A percentile compares a stretch with the other conserved stretches of the same genome.
Evolutionary conservation across 1,140 invertebrate species (phyloP).

Genomic region (Dryas iulia): DNA sequence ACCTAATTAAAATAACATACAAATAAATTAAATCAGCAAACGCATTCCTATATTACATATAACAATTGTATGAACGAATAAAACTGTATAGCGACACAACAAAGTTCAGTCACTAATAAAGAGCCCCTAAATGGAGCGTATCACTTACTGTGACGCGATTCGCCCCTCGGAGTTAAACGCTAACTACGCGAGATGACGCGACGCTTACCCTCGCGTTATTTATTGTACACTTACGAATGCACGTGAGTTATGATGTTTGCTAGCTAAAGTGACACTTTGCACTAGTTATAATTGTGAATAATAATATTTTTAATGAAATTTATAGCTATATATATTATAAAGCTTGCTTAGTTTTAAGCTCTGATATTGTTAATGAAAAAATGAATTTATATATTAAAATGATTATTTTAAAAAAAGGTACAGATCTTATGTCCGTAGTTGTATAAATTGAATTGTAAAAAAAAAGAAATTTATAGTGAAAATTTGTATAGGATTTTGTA

Average conservation of each 20-base stretch:
- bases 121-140: slow-evolving; percentile 49
- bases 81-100: not conserved
- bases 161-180: slow-evolving; percentile 46
- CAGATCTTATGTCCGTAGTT: no score
- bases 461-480: no score
- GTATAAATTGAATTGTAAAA: no score
- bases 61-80: not conserved
- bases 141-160: slow-evolving; percentile 70
- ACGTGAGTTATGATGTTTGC: slow-evolving; percentile 1
- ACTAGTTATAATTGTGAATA: not conserved
- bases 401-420: no score
- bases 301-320: not conserved
- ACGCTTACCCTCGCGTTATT: slow-evolving; percentile 20
- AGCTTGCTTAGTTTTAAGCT: no score
- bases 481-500: no score
- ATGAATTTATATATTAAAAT: no score
- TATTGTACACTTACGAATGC: slow-evolving; percentile 6
- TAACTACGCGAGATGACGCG: slow-evolving; percentile 44
- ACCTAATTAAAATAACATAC: no score
- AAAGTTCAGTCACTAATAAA: not conserved
- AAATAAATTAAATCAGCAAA: not conserved
- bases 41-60: not conserved
- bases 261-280: not conserved
- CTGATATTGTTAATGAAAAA: no score
- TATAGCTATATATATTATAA: no score